These are phyloP conservation scores for Neoscelio sp. DNA, from an alignment of 2,888 invertebrate species.

Conservation along the genomic window DNA sequence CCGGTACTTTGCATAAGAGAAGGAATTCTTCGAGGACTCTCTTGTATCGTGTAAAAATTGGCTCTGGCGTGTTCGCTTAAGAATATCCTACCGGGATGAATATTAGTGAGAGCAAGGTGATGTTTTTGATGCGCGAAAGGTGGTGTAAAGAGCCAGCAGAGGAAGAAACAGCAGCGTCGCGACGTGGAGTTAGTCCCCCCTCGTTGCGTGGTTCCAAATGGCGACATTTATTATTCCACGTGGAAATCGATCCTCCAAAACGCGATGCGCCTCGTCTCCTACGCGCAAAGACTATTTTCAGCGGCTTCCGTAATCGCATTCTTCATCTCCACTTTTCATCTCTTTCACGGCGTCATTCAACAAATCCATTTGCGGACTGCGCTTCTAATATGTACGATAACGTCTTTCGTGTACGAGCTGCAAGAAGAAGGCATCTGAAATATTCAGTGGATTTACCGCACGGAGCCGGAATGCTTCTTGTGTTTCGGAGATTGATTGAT, in stretches of 20 bases:
- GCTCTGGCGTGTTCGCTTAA: too few species aligned
- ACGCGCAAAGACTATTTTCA: conserved; percentile 10
- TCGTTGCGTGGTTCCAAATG: conserved; percentile 26
- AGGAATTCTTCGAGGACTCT: too few species aligned
- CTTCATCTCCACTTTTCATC: conserved; percentile 11
- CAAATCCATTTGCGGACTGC: conserved; percentile 7
- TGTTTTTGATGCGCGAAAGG: neutral
- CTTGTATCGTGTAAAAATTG: too few species aligned
- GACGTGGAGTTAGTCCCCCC: conserved; percentile 11
- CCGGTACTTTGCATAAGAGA: too few species aligned
- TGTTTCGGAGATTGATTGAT: neutral
- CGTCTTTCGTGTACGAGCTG: neutral
- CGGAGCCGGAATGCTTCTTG: neutral
- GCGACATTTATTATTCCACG: conserved; percentile 33
- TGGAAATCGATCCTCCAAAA: conserved; percentile 30
- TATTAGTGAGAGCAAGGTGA: neutral
- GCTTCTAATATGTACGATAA: neutral
- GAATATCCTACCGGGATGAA: neutral
- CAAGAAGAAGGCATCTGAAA: neutral
- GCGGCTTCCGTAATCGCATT: conserved; percentile 16
- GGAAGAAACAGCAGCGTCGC: neutral
- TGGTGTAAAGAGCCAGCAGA: neutral
- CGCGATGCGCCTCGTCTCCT: neutral
- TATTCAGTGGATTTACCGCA: conserved; percentile 7
- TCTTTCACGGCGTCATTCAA: conserved; percentile 14